Base-by-base conservation (phyloP, 2,888 invertebrate genomes). In the Sepioteuthis lessoniana region DNA sequence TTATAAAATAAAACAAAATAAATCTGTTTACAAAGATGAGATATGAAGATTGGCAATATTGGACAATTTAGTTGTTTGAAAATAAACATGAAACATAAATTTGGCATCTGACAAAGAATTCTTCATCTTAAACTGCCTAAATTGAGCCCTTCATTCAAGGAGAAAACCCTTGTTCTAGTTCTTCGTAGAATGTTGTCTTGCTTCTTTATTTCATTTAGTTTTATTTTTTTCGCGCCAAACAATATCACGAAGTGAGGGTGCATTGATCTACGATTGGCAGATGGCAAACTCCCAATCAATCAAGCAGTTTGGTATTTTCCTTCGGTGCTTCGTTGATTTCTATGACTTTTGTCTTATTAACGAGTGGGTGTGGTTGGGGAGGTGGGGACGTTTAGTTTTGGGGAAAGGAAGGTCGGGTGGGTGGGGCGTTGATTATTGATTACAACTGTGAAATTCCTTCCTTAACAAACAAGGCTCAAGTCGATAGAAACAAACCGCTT, bases 261-360 rank as follows among this genome's bases (percentile, higher is more conserved):
- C 76, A 76, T 76, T 35, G 76, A 76, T n/a, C n/a, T n/a, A n/a
- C n/a, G n/a, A n/a, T n/a, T n/a, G 16, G n/a, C 76, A 76, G 76
- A 76, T 76, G 76, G 76, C 76, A 76, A 76, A 35, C 76, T 76
- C 76, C 76, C 76, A 76, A 76, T 76, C 76, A 76, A 76, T 76
- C 76, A 76, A 76, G 1, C 16, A 76, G 76, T 76, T 76, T n/a
- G 76, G 13, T 76, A 76, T 76, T 76, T 76, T 76, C 76, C n/a
- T n/a, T 76, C n/a, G 76, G 76, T 76, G 76, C n/a, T 76, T n/a
- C n/a, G n/a, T n/a, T 76, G 76, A 76, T 76, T n/a, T 16, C 76
- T n/a, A 19, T 76, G 76, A 76, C 76, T n/a, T 76, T 76, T 76
- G 76, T 76, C 76, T 76, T 19, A 76, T 76, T 76, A 76, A 35